A percentile compares a stretch with the other conserved stretches of the same genome.
These are phyloP conservation scores for Vireo altiloquus DNA, from an alignment of 2,113 vertebrate genomes.

Conservation along the genomic window DNA sequence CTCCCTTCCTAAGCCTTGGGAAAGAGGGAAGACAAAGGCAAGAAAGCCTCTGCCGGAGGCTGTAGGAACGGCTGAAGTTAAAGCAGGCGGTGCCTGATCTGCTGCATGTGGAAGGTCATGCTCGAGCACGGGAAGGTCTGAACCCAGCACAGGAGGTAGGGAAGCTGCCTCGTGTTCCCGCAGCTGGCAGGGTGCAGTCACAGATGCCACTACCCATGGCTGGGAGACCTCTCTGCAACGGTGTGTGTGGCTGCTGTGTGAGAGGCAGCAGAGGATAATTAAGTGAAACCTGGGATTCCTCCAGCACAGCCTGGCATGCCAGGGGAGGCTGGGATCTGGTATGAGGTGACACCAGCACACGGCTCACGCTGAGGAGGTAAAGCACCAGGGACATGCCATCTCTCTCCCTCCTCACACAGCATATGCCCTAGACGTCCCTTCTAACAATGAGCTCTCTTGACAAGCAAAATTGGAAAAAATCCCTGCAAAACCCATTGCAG, in stretches of 20 bases:
- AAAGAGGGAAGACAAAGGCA: background rate
- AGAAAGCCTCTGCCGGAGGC: background rate
- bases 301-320: fast-evolving
- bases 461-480: background rate
- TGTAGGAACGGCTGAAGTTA: background rate
- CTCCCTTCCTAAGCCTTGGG: background rate
- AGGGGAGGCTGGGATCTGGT: background rate
- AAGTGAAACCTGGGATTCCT: background rate
- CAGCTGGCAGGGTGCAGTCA: background rate
- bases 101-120: background rate
- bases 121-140: fast-evolving
- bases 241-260: fast-evolving
- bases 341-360: background rate
- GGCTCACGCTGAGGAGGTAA: background rate
- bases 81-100: background rate
- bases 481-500: background rate
- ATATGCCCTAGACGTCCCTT: background rate
- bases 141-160: fast-evolving
- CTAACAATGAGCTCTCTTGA: background rate
- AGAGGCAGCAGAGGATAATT: background rate
- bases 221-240: background rate
- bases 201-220: fast-evolving
- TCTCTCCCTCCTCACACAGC: fast-evolving
- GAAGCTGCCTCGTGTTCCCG: background rate
- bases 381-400: background rate